A percentile compares a stretch with the other conserved stretches of the same genome.
Evolutionary conservation across 2,113 vertebrate species (phyloP).

Genomic region (Mixornis gularis): DNA sequence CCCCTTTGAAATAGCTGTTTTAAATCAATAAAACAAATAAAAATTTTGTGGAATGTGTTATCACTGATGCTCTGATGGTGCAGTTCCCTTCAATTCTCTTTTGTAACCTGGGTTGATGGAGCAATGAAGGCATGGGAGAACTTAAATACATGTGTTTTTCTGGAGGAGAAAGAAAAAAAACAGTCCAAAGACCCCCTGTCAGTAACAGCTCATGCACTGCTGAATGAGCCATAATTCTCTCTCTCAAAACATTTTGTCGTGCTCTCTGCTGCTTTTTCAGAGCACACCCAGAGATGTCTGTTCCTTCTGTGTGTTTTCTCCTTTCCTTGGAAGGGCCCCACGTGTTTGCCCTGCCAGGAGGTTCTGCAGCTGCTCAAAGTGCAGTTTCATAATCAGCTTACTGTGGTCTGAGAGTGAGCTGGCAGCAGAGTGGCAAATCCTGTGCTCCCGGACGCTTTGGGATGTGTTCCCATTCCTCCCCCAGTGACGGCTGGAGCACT

Average conservation of each 20-base stretch:
- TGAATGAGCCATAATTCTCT: not conserved
- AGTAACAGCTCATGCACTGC: not conserved
- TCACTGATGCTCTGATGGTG: not conserved
- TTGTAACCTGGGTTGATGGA: not conserved
- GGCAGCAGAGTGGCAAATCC: not conserved
- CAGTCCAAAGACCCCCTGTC: too few relatives aligned
- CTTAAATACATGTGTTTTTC: not conserved
- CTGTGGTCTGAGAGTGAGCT: not conserved
- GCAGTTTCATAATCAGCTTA: not conserved
- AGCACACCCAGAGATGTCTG: not conserved
- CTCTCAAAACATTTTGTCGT: not conserved
- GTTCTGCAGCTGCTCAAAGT: not conserved
- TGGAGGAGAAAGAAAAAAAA: not conserved
- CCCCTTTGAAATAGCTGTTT: not conserved
- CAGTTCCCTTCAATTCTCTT: not conserved
- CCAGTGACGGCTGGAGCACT: not conserved
- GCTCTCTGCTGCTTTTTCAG: not conserved
- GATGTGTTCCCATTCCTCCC: not conserved
- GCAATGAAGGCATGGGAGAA: not conserved
- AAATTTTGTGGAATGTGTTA: not conserved
- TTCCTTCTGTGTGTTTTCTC: not conserved
- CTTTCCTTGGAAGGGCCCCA: not conserved
- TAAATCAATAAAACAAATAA: not conserved
- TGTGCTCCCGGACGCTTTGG: accelerated
- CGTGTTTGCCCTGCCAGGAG: not conserved